Base-by-base conservation (phyloP, 2,113 vertebrate genomes). In the Ochotona curzoniae region DNA sequence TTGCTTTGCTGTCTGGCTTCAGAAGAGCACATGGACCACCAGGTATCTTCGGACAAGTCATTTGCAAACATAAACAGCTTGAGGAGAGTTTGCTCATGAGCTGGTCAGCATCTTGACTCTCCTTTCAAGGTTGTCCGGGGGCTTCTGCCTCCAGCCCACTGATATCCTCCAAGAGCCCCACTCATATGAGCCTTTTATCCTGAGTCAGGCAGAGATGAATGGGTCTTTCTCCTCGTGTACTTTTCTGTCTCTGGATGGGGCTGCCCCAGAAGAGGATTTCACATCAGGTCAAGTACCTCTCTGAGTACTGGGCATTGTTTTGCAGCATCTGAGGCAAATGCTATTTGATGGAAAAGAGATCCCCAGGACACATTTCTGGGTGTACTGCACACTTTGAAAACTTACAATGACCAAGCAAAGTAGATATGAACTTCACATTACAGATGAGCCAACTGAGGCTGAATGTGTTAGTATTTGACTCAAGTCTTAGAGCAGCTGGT, bases 51-150 rank as follows among this genome's bases (percentile, higher is more conserved):
- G 69, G 75, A 84, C 8, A 47, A 35, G 26, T 38, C 49, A 61
- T 66, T 91, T 94, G n/a, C 15, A 71, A 69, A 76, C 60, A 51
- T 13, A 73, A 81, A 66, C 8, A 60, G 18, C 75, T 93, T 81
- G 21, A 93, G 80, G 47, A 35, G 20, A 4, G 54, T 57, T 57
- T 57, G 15, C 54, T 57, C 54, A 57, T 15, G 5, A 57, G 54
- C 18, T 17, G 54, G 54, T 57, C 38, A 44, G 38, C 38, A 44
- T 44, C 38, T 6, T 44, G 38, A 44, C 38, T 44, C 38, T 44
- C 20, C 38, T 44, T 6, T 44, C 20, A 13, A 70, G 17, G 74
- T 44, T 44, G 4, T 44, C 38, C 38, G 51, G 32, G 6, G 1
- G 10, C n/a, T n/a, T 14, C 21, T 74, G 21, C 35, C 11, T 12